Conservation (phyloP, 2,797 vertebrate species). For the Anabas testudineus region DNA sequence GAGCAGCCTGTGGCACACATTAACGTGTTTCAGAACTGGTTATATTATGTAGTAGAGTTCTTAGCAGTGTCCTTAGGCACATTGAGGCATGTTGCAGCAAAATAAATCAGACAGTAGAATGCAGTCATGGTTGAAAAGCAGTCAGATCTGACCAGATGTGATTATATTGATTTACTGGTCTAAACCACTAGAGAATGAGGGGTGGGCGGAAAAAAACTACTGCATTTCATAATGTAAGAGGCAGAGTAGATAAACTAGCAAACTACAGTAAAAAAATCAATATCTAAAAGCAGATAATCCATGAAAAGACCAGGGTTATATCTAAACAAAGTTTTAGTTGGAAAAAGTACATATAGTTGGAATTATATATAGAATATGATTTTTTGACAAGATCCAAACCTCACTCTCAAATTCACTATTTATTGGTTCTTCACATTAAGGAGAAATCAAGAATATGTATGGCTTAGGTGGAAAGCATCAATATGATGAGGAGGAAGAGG, state of each 20-base stretch:
- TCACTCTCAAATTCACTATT: constrained; percentile 13
- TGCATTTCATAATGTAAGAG: constrained; percentile 49
- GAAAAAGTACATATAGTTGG: too few species aligned
- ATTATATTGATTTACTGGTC: constrained; percentile 37
- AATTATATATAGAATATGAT: not conserved
- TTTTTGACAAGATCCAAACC: constrained; percentile 23
- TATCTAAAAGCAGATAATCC: constrained; percentile 10
- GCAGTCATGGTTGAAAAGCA: constrained; percentile 28
- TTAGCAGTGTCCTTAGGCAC: constrained; percentile 50
- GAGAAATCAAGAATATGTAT: constrained; percentile 20
- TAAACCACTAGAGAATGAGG: constrained; percentile 61
- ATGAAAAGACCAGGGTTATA: constrained; percentile 13
- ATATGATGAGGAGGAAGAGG: constrained; percentile 20
- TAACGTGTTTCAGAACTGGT: constrained; percentile 39
- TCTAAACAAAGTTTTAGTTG: constrained; percentile 1
- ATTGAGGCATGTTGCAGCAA: constrained; percentile 45
- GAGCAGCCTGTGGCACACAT: constrained; percentile 45
- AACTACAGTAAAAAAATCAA: constrained; percentile 41
- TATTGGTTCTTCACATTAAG: constrained; percentile 23
- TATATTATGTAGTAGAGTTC: constrained; percentile 18
- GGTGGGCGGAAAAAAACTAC: constrained; percentile 31
- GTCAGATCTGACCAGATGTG: constrained; percentile 16
- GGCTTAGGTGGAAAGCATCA: constrained; percentile 27
- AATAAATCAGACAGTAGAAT: constrained; percentile 34
- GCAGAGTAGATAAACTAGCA: constrained; percentile 33